phyloP scores from a whole-genome alignment of 1,140 invertebrate species.

The Sycophaga agraensis region DNA sequence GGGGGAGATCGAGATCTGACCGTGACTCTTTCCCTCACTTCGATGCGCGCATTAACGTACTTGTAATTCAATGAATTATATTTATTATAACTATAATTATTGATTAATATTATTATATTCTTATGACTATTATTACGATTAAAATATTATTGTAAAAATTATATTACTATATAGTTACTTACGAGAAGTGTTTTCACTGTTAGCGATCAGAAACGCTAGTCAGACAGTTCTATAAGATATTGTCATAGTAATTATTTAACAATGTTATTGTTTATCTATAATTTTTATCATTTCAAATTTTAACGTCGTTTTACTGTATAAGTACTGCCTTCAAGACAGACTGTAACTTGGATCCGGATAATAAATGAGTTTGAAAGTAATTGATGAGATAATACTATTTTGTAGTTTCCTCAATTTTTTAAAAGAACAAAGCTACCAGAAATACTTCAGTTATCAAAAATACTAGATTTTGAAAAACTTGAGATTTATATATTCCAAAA shows the following conservation, averaged over 20 bases:
- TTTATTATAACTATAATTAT: slow-evolving; percentile 13
- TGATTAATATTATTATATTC: neutral
- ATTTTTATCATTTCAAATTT: slow-evolving; percentile 22
- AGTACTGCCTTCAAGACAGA: slow-evolving; percentile 51
- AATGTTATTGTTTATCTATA: slow-evolving; percentile 22
- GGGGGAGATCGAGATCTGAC: neutral
- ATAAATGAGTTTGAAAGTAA: slow-evolving; percentile 49
- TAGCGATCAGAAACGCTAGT: slow-evolving; percentile 36
- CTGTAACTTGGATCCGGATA: slow-evolving; percentile 50
- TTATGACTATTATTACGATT: slow-evolving; percentile 35
- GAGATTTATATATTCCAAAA: too few relatives aligned
- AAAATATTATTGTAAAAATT: slow-evolving; percentile 44
- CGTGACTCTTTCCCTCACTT: slow-evolving; percentile 1
- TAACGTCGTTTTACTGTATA: slow-evolving; percentile 47
- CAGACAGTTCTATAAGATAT: slow-evolving; percentile 3
- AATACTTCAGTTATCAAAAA: too few relatives aligned
- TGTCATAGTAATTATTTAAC: slow-evolving; percentile 20
- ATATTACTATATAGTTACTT: slow-evolving; percentile 40
- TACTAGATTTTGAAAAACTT: too few relatives aligned
- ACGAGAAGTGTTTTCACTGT: slow-evolving; percentile 43
- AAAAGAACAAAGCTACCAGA: too few relatives aligned
- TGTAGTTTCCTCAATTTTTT: neutral
- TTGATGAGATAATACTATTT: too few relatives aligned
- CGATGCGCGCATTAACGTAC: slow-evolving; percentile 5
- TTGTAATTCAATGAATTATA: slow-evolving; percentile 18